A percentile compares a stretch with the other conserved stretches of the same genome.
Evolutionary conservation across 2,797 vertebrate genomes (phyloP).

Genomic region (Trachops cirrhosus): DNA sequence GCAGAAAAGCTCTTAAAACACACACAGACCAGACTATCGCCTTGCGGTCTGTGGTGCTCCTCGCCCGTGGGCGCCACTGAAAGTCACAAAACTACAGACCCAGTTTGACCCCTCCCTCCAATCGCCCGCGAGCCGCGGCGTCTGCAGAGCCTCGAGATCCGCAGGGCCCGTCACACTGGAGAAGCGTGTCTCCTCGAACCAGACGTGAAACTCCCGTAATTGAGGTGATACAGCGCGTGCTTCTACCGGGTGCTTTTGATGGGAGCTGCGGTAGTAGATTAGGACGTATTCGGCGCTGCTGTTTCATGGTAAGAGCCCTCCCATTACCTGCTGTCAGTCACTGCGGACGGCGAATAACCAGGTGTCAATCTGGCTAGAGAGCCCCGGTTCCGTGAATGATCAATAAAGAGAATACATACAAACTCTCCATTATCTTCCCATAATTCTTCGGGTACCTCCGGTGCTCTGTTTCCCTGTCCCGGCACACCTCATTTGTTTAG

Average conservation of each 20-base stretch:
- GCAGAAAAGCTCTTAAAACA: conserved; percentile 62
- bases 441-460: conserved; percentile 72
- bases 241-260: conserved; percentile 91
- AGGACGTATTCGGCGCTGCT: conserved; percentile 93
- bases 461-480: conserved; percentile 72
- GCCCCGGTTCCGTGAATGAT: conserved; percentile 87
- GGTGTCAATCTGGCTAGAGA: conserved; percentile 90
- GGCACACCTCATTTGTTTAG: conserved; percentile 79
- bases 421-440: conserved; percentile 75
- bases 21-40: conserved; percentile 77
- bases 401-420: conserved; percentile 82
- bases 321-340: conserved; percentile 92
- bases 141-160: conserved; percentile 88
- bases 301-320: conserved; percentile 89
- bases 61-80: conserved; percentile 80
- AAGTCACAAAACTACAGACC: conserved; percentile 84
- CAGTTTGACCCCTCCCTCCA: conserved; percentile 81
- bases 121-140: conserved; percentile 87
- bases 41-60: conserved; percentile 81
- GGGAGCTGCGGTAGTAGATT: conserved; percentile 90
- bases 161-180: conserved; percentile 94
- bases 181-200: conserved; percentile 96
- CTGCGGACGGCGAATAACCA: conserved; percentile 89
- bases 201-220: conserved; percentile 96
- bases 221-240: conserved; percentile 94